Conservation (phyloP, 2,888 invertebrate genomes). For the Muscina levida region DNA sequence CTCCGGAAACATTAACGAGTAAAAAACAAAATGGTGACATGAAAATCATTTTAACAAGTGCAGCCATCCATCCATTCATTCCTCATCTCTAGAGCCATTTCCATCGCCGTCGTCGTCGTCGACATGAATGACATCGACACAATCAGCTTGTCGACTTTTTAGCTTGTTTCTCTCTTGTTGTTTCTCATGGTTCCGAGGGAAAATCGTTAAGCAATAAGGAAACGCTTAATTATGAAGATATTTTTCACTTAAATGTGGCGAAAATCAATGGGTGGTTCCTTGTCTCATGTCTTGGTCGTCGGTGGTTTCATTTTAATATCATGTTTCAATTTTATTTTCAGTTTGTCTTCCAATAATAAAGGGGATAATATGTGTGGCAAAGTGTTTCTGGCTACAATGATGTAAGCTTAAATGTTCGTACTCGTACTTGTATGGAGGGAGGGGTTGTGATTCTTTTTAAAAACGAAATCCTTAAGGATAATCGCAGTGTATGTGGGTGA, state of each 20-base stretch:
- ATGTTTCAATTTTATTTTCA: not conserved
- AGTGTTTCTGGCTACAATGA: no score
- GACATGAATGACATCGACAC: conserved; percentile 15
- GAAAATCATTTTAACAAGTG: conserved; percentile 56
- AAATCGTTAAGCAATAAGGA: conserved; percentile 59
- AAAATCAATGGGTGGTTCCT: conserved; percentile 16
- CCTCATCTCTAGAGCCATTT: not conserved
- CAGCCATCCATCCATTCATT: conserved; percentile 4
- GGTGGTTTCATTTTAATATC: not conserved
- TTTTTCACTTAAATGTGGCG: not conserved
- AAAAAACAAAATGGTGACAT: conserved; percentile 65
- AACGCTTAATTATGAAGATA: conserved; percentile 49
- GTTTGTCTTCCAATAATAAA: not conserved
- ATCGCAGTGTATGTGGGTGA: not conserved
- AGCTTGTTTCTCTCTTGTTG: conserved; percentile 21
- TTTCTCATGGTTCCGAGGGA: conserved; percentile 3
- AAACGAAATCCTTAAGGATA: not conserved
- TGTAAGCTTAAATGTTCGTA: no score
- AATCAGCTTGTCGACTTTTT: conserved; percentile 44
- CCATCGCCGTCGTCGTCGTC: conserved; percentile 4
- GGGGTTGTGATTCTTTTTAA: not conserved
- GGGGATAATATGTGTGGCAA: no score
- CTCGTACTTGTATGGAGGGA: no score
- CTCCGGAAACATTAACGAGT: conserved; percentile 63
- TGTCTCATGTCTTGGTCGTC: not conserved